Evolutionary conservation across 1,140 invertebrate genomes (phyloP), one percentile per base, ranked within the genome.

Genomic region (Drosophila setifemur): DNA sequence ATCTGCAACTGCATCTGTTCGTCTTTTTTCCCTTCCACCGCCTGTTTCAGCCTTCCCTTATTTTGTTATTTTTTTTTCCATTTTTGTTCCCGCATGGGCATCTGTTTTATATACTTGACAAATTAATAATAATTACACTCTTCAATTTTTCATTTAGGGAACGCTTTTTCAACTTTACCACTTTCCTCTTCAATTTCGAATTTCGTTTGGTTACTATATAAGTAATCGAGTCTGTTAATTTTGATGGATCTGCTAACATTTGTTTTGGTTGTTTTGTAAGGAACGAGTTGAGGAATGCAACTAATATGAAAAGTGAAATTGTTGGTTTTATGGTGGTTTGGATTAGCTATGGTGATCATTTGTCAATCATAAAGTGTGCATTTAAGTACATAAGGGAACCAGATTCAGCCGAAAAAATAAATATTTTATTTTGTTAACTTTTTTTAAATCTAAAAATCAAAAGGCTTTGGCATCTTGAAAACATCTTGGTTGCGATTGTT

Each of bases 81-180:
- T 73, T 50, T 42, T 49, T 43, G 63, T 55, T 50, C 52, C 63
- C 12, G 5, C 12, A 8, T 37, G 66, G 71, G 79, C 79, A 85
- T 85, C 81, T 85, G 81, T 86, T 86, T 86, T 85, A 79, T 74
- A 85, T 79, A 85, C 81, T 85, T 85, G 79, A 83, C 79, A 83
- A 83, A 83, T 85, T 85, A 71, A 85, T 85, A 83, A 85, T 79
- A 83, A 85, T 83, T 85, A 85, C 79, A 54, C 68, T 77, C 55
- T 58, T 47, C 77, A 54, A 54, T 55, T 49, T 50, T 19, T 33
- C 31, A 28, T 29, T 33, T 49, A 45, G 44, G 63, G 47, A 39
- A 35, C 39, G 40, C 26, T 44, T 45, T 61, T 29, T 23, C 5
- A 3, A 3, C 31, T 37, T 14, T 8, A 6, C 7, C 11, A 26